A percentile compares a stretch with the other conserved stretches of the same genome.
Evolutionary conservation across 2,113 vertebrate species (phyloP).

Genomic region (Peucedramus taeniatus): DNA sequence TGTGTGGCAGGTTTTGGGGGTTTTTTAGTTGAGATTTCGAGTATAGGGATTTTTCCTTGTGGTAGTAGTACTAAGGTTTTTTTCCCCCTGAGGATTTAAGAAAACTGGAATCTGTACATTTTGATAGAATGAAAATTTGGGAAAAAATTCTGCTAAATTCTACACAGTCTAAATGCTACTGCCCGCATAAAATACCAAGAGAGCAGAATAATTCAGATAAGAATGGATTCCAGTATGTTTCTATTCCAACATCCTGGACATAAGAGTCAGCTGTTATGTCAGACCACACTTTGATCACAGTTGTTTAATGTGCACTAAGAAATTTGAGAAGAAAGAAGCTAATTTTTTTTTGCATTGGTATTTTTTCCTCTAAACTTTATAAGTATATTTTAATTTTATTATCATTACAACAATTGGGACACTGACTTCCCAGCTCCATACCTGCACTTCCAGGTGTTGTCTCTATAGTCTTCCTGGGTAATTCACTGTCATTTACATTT

Average conservation of each 20-base stretch:
- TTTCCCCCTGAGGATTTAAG: not conserved
- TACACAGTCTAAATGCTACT: not conserved
- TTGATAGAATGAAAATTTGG: not conserved
- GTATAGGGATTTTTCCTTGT: rapidly evolving
- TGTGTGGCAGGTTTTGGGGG: rapidly evolving
- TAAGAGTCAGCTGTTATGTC: not conserved
- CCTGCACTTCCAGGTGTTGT: not conserved
- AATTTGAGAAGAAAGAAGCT: not conserved
- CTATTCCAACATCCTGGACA: not conserved
- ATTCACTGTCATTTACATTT: not conserved
- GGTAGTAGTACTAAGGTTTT: rapidly evolving
- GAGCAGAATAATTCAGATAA: not conserved
- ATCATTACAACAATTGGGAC: not conserved
- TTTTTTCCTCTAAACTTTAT: not conserved
- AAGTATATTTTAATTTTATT: not conserved
- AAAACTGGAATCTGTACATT: not conserved
- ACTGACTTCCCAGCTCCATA: not conserved
- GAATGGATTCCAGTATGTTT: not conserved
- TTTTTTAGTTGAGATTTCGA: not conserved
- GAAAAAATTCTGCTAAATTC: not conserved
- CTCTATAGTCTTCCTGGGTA: not conserved
- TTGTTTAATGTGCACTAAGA: not conserved
- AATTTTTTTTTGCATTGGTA: not conserved
- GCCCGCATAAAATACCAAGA: not conserved
- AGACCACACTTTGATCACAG: not conserved